Evolutionary conservation across 2,888 invertebrate species (phyloP).

Genomic region (Eupithecia subumbrata): DNA sequence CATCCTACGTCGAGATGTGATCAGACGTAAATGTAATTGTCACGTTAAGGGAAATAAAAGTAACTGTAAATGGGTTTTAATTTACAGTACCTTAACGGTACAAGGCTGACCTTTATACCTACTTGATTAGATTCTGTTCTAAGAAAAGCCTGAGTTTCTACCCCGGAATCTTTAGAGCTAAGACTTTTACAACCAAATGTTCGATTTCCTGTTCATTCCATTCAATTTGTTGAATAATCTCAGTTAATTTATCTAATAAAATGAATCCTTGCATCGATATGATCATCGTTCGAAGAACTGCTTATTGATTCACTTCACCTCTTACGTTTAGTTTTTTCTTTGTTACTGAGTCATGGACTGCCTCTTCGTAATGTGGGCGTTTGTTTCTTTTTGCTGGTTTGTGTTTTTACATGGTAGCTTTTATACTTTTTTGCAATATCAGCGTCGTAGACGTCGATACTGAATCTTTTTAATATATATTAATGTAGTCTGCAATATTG

Average conservation of each 20-base stretch:
- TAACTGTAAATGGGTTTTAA: constrained; percentile 17
- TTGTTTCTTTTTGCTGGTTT: constrained; percentile 15
- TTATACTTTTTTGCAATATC: background rate
- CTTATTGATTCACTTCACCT: constrained; percentile 36
- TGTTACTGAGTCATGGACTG: constrained; percentile 33
- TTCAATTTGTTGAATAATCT: background rate
- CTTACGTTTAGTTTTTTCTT: constrained; percentile 25
- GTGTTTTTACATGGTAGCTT: constrained; percentile 1
- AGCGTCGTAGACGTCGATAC: background rate
- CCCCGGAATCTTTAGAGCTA: background rate
- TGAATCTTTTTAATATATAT: background rate
- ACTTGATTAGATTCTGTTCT: constrained; percentile 1
- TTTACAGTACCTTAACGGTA: constrained; percentile 7
- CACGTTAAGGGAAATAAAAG: constrained; percentile 9
- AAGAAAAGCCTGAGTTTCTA: background rate
- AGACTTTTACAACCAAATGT: background rate
- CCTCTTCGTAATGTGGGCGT: constrained; percentile 15
- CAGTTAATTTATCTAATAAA: constrained; percentile 7
- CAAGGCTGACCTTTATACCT: background rate
- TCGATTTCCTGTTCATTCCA: constrained; percentile 6
- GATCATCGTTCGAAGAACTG: constrained; percentile 38
- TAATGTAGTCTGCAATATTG: background rate
- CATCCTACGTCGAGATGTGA: constrained; percentile 31
- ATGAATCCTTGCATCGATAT: constrained; percentile 17
- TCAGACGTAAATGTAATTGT: constrained; percentile 27